Evolutionary conservation across 2,113 vertebrate species (phyloP), one percentile per base, ranked within the genome.

Genomic region (Heterochromis multidens): DNA sequence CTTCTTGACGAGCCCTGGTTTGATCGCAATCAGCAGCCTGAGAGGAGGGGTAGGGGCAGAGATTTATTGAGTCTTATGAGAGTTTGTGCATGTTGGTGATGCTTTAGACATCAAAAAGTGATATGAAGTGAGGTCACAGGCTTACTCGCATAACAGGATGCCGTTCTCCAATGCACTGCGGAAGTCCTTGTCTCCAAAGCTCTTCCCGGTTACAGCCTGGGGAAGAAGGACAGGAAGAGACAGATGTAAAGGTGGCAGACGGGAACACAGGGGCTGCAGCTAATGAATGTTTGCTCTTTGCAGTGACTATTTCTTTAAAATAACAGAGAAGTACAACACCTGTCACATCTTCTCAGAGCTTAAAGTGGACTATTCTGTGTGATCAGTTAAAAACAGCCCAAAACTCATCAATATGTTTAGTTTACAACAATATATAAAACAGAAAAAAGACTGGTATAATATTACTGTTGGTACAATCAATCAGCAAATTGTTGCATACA

Each of bases 91-190:
- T 77, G 88, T 77, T 58, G 12, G 25, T 63, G 61, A 67, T 6
- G 40, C 61, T 49, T 85, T 54, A 83, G 52, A 56, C 87, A 80
- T 87, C 70, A 84, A 72, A 90, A 80, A 87, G 19, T 3, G n/a
- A 61, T 78, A 29, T 40, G 84, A 56, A 33, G 57, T 6, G 14
- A 86, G 63, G 82, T 91, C 37, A 37, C 2, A 37, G 46, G 96
- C 98, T 98, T 96, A 99, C 98, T 99, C 98, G 96, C 98, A 99
- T 83, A 99, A 97, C 93, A 99, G 97, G 95, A 99, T 97, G 88
- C 98, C 98, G 3, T 98, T 99, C 95, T 99, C 98, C 93, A 99
- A 92, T 5, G 97, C 97, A 0, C 97, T 96, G 90, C 98, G 97
- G 94, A 99, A 99, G 93, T 98, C 98, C 90, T 97, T 99, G 83